Evolutionary conservation across 2,888 invertebrate genomes (phyloP), one percentile per base, ranked within the genome.

Genomic region (Philereme vetulata): DNA sequence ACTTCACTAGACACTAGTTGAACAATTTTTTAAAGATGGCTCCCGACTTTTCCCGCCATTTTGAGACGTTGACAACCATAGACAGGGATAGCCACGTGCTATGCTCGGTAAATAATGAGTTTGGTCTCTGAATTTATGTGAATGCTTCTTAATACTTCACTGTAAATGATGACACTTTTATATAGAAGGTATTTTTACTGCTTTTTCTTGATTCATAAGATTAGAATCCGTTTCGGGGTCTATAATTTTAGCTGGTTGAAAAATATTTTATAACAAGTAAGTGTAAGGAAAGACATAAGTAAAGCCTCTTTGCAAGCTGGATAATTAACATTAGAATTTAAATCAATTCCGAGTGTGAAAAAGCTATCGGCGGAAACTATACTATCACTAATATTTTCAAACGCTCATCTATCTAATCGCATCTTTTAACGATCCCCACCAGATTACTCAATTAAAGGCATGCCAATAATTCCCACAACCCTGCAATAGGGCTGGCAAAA

Each of bases 11-110:
- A 75, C 70, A 79, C 81, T 78, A 77, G 81, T 76, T 70, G 67
- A 72, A 77, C 81, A 69, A 82, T 82, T 87, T 84, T 87, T 88
- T 85, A 82, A 86, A 84, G 74, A 87, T 87, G 87, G 84, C 85
- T 74, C 80, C 74, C 67, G 68, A 72, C 74, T 81, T 67, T 82
- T 81, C 80, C 81, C 82, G 84, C 83, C 78, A 70, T 67, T 52
- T 54, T 63, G 53, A 71, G 70, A 75, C 72, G 77, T 79, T 81
- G 85, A 81, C 82, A 83, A 75, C 76, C 77, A 76, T 72, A 75
- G 78, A 81, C 78, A 78, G 73, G 64, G 54, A 62, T 56, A 57
- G 79, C 81, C 86, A 87, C 84, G 85, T 85, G 85, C 80, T 80
- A 80, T 73, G 71, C 71, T 67, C 72, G 74, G 72, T 76, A 75